Evolutionary conservation across 2,113 vertebrate genomes (phyloP).

Genomic region (Heliornis fulica): DNA sequence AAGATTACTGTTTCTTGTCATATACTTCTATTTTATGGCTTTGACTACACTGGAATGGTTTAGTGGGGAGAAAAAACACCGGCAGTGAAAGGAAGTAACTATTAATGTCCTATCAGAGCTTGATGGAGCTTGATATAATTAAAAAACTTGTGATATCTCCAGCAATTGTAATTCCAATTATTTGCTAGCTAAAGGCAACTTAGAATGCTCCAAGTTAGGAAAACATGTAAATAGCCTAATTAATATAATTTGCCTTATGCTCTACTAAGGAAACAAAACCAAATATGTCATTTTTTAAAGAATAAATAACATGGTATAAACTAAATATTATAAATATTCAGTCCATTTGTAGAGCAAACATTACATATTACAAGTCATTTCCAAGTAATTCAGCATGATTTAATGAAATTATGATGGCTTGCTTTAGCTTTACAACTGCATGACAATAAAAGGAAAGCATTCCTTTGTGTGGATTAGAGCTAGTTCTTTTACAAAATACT

Average conservation of each 20-base stretch:
- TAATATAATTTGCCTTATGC: slow-evolving; percentile 81
- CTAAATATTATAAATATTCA: slow-evolving; percentile 72
- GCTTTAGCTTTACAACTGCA: slow-evolving; percentile 49
- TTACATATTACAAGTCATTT: slow-evolving; percentile 30
- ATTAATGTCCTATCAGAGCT: slow-evolving; percentile 72
- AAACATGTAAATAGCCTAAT: slow-evolving; percentile 85
- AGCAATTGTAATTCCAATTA: slow-evolving; percentile 82
- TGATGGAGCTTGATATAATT: slow-evolving; percentile 79
- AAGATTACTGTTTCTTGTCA: slow-evolving; percentile 28
- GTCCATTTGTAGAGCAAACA: slow-evolving; percentile 66
- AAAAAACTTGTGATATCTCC: slow-evolving; percentile 77
- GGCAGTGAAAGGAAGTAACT: slow-evolving; percentile 10
- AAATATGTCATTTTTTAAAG: slow-evolving; percentile 76
- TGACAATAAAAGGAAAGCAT: slow-evolving; percentile 48
- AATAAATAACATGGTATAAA: slow-evolving; percentile 69
- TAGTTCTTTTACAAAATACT: slow-evolving; percentile 30
- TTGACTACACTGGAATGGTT: slow-evolving; percentile 1
- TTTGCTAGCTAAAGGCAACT: slow-evolving; percentile 81
- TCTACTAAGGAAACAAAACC: slow-evolving; percentile 77
- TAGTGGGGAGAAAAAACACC: slow-evolving; percentile 14
- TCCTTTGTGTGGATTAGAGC: slow-evolving; percentile 50
- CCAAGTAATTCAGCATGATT: slow-evolving; percentile 59
- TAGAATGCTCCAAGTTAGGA: slow-evolving; percentile 75
- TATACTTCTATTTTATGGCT: slow-evolving; percentile 8
- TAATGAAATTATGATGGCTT: slow-evolving; percentile 61